A percentile compares a stretch with the other conserved stretches of the same genome.
phyloP scores from a whole-genome alignment of 2,888 invertebrate genomes.

The Microctonus aethiopoides region DNA sequence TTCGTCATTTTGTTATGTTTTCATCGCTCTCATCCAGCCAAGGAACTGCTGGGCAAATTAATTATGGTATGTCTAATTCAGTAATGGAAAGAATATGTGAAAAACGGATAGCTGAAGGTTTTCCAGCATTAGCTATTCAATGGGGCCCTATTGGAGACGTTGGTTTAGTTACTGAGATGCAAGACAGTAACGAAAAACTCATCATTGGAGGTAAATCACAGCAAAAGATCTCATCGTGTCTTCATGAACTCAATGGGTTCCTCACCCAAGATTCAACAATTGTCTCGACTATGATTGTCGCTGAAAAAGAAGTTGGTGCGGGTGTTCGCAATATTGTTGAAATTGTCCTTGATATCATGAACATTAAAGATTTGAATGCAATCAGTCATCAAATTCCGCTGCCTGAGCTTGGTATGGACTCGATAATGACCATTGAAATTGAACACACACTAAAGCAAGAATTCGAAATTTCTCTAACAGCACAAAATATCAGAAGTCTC shows the following conservation, averaged over 20 bases:
- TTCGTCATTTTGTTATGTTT: slow-evolving; percentile 73
- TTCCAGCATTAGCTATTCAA: slow-evolving; percentile 71
- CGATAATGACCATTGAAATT: slow-evolving; percentile 96
- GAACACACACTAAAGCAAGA: slow-evolving; percentile 91
- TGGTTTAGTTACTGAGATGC: slow-evolving; percentile 83
- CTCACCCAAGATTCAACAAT: slow-evolving; percentile 74
- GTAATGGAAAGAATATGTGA: slow-evolving; percentile 73
- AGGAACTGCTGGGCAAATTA: slow-evolving; percentile 75
- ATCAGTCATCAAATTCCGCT: slow-evolving; percentile 77
- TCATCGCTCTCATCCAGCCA: slow-evolving; percentile 75
- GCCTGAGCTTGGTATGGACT: slow-evolving; percentile 95
- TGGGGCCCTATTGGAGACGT: slow-evolving; percentile 77
- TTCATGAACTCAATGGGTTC: slow-evolving; percentile 79
- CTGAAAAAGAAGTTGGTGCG: slow-evolving; percentile 78
- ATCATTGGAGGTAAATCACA: slow-evolving; percentile 85
- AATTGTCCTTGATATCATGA: slow-evolving; percentile 74
- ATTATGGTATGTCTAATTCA: slow-evolving; percentile 72
- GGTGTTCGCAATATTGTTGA: slow-evolving; percentile 78
- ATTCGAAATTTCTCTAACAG: slow-evolving; percentile 86
- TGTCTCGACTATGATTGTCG: slow-evolving; percentile 87
- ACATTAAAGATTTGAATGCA: slow-evolving; percentile 49
- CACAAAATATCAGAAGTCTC: slow-evolving; percentile 85
- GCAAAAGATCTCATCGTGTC: slow-evolving; percentile 85
- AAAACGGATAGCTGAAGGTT: slow-evolving; percentile 65
- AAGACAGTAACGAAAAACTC: slow-evolving; percentile 76